A percentile compares a stretch with the other conserved stretches of the same genome.
phyloP scores from a whole-genome alignment of 2,888 invertebrate species.

The Nymphalis urticae region DNA sequence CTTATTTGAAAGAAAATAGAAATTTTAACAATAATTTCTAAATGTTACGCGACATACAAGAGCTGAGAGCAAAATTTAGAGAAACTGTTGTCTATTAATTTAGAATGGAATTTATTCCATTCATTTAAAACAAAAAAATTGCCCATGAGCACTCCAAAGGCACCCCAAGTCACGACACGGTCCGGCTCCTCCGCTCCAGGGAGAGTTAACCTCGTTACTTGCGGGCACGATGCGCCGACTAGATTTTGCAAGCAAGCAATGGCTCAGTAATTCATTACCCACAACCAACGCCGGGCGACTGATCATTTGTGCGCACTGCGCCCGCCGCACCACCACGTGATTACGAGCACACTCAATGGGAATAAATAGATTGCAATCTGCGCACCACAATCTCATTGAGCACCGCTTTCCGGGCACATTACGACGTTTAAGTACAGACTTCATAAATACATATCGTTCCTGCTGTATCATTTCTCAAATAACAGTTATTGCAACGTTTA shows the following conservation, averaged over 20 bases:
- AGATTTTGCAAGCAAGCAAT: slow-evolving; percentile 74
- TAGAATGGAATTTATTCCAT: slow-evolving; percentile 50
- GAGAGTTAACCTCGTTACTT: slow-evolving; percentile 68
- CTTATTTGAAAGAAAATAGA: slow-evolving; percentile 33
- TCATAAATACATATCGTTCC: slow-evolving; percentile 51
- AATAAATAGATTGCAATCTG: slow-evolving; percentile 60
- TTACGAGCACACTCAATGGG: slow-evolving; percentile 66
- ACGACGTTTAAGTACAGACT: slow-evolving; percentile 57
- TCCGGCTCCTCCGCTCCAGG: slow-evolving; percentile 46
- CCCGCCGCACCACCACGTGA: slow-evolving; percentile 54
- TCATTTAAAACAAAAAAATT: slow-evolving; percentile 71
- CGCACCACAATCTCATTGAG: slow-evolving; percentile 58
- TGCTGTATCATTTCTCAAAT: slow-evolving; percentile 5
- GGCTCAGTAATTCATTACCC: slow-evolving; percentile 71
- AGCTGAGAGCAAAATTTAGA: neutral
- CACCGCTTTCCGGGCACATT: slow-evolving; percentile 57
- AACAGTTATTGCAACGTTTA: too few relatives aligned
- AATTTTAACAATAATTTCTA: neutral
- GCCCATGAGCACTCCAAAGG: slow-evolving; percentile 69
- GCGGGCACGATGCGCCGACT: slow-evolving; percentile 57
- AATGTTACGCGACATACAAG: neutral
- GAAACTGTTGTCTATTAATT: slow-evolving; percentile 2
- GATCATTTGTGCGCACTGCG: slow-evolving; percentile 58
- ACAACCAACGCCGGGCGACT: slow-evolving; percentile 50
- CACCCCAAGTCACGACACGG: slow-evolving; percentile 67